Conservation (phyloP, 2,113 vertebrate species). For the Proterorhinus semilunaris region DNA sequence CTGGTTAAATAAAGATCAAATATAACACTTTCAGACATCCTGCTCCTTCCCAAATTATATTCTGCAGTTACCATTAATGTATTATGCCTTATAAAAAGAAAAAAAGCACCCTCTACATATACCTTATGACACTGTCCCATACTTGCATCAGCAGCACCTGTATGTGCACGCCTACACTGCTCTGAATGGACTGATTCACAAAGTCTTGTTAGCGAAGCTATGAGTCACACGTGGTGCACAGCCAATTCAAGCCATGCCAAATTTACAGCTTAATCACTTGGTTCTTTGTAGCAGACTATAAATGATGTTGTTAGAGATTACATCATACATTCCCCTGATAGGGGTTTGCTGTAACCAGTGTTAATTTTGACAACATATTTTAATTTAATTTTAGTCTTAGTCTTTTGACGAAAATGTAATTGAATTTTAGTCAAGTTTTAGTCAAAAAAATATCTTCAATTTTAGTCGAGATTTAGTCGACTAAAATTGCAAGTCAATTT, state of each 20-base stretch:
- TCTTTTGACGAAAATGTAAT: too few species aligned
- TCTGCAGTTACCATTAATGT: neutral
- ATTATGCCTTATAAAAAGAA: too few species aligned
- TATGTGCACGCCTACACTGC: conserved; percentile 23
- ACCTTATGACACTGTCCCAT: conserved; percentile 17
- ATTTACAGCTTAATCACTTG: neutral
- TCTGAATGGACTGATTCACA: conserved; percentile 30
- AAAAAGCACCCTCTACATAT: conserved; percentile 44
- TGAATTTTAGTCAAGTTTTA: too few species aligned
- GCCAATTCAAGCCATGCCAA: neutral
- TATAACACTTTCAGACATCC: conserved; percentile 28
- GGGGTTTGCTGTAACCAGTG: neutral
- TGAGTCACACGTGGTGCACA: conserved; percentile 17
- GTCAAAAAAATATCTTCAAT: too few species aligned
- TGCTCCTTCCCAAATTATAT: neutral
- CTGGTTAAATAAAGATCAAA: too few species aligned
- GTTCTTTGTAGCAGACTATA: neutral
- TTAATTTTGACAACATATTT: too few species aligned
- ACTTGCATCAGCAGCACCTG: conserved; percentile 29
- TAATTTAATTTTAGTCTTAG: too few species aligned
- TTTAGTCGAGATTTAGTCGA: too few species aligned
- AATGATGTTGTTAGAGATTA: neutral
- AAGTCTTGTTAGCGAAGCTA: neutral
- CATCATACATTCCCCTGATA: neutral
- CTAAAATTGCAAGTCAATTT: too few species aligned